Conservation (phyloP, 1,140 invertebrate genomes). For the Drosophila ogumai region DNA sequence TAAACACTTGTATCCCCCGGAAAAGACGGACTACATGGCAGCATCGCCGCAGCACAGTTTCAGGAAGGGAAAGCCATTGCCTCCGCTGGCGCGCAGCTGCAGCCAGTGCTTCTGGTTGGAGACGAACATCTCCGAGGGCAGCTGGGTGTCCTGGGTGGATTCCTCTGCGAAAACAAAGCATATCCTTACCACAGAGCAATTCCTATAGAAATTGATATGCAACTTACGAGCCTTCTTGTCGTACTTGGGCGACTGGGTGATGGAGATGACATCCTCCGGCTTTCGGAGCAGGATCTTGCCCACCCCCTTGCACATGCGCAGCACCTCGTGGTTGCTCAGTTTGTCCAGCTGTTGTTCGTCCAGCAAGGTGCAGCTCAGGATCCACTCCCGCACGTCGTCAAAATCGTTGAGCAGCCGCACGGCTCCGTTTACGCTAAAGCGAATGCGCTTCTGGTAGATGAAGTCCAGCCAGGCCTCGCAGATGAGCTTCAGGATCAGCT, state of each 20-base stretch:
- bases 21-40: slow-evolving; percentile 35
- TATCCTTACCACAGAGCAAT: background rate
- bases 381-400: slow-evolving; percentile 90
- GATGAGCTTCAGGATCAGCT: slow-evolving; percentile 91
- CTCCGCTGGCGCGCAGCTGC: slow-evolving; percentile 87
- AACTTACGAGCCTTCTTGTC: slow-evolving; percentile 75
- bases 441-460: slow-evolving; percentile 91
- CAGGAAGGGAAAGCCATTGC: slow-evolving; percentile 71
- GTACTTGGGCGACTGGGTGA: slow-evolving; percentile 74
- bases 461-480: slow-evolving; percentile 94
- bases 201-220: accelerated
- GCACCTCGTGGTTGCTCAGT: slow-evolving; percentile 90
- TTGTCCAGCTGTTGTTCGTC: slow-evolving; percentile 87
- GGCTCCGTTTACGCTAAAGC: slow-evolving; percentile 87
- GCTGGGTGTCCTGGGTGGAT: slow-evolving; percentile 85
- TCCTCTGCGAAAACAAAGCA: slow-evolving; percentile 45
- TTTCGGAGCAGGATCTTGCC: slow-evolving; percentile 90
- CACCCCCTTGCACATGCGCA: slow-evolving; percentile 92
- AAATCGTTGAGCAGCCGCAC: slow-evolving; percentile 91
- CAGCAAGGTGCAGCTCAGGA: slow-evolving; percentile 86
- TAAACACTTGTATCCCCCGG: slow-evolving; percentile 84
- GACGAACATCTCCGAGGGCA: slow-evolving; percentile 95
- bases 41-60: slow-evolving; percentile 74
- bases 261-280: slow-evolving; percentile 88
- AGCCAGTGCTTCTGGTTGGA: slow-evolving; percentile 95